Evolutionary conservation across 2,113 vertebrate species (phyloP).

Genomic region (Melanocharis versteri): DNA sequence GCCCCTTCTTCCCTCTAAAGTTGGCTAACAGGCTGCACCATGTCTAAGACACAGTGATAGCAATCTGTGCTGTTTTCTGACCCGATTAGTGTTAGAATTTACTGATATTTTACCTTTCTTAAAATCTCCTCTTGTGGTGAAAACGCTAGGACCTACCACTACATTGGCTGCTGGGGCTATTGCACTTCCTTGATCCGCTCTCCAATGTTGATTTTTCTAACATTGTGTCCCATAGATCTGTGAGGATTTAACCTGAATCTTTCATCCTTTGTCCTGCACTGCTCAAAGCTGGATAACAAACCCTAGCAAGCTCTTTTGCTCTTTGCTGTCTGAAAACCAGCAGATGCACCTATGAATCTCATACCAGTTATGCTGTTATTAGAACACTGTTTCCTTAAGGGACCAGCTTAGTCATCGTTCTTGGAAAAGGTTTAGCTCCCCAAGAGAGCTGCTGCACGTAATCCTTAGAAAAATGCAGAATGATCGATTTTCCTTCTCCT

Average conservation of each 20-base stretch:
- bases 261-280: background rate
- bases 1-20: background rate
- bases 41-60: background rate
- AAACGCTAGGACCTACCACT: background rate
- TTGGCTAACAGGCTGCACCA: background rate
- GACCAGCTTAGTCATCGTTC: background rate
- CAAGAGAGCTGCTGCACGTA: background rate
- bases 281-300: background rate
- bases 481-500: background rate
- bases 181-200: background rate
- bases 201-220: background rate
- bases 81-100: background rate
- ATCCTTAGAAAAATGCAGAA: conserved; percentile 17
- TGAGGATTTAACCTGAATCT: background rate
- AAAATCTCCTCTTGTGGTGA: background rate
- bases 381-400: background rate
- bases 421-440: conserved; percentile 25
- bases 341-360: background rate
- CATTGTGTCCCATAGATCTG: background rate
- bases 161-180: background rate
- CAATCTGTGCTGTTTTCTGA: background rate
- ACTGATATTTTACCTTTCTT: background rate
- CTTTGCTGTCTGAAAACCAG: background rate
- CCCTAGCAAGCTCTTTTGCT: background rate
- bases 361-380: background rate